Conservation (phyloP, 2,113 vertebrate species). For the Origma solitaria region DNA sequence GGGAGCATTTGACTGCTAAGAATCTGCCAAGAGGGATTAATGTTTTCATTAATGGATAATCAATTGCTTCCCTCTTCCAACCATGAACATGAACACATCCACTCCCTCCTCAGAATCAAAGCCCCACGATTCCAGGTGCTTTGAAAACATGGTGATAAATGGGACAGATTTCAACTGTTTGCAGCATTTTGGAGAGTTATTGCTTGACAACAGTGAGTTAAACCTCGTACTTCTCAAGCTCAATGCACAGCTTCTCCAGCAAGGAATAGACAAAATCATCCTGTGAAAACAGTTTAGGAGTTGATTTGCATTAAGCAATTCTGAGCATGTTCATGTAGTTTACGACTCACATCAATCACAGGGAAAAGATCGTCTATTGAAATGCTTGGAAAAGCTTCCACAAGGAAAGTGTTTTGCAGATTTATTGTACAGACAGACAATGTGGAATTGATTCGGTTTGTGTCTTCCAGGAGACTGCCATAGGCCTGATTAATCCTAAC, state of each 20-base stretch:
- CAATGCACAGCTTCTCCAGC: neutral
- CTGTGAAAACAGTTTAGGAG: neutral
- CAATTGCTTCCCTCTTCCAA: neutral
- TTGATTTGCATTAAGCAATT: neutral
- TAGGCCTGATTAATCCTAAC: neutral
- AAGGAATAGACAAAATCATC: neutral
- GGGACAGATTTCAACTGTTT: neutral
- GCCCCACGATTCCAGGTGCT: neutral
- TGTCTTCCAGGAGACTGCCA: neutral
- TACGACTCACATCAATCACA: neutral
- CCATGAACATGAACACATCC: accelerated
- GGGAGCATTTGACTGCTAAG: neutral
- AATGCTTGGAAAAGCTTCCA: neutral
- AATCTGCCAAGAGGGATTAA: neutral
- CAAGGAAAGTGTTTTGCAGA: neutral
- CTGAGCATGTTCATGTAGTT: neutral
- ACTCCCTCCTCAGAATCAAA: neutral
- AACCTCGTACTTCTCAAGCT: neutral
- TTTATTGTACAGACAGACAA: neutral
- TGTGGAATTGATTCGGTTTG: neutral
- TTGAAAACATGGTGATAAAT: neutral
- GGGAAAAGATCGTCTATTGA: neutral
- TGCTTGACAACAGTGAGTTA: neutral
- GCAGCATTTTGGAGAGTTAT: neutral
- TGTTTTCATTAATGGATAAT: neutral